A percentile compares a stretch with the other conserved stretches of the same genome.
Conservation (phyloP, 2,797 vertebrate genomes). For the Artibeus jamaicensis region DNA sequence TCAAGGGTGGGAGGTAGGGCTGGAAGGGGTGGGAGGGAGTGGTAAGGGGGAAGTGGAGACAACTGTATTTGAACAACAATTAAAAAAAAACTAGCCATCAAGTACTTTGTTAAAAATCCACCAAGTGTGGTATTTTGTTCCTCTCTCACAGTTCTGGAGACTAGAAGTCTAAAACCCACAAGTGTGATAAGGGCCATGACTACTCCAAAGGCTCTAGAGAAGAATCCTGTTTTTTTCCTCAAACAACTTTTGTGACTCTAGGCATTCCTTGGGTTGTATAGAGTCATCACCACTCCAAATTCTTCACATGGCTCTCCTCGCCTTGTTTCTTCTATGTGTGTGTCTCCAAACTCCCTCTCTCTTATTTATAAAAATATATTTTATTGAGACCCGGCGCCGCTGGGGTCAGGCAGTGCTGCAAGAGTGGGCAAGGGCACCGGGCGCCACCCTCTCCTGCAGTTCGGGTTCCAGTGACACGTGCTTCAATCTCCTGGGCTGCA, state of each 20-base stretch:
- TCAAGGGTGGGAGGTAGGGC: no score
- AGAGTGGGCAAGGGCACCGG: no score
- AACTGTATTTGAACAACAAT: no score
- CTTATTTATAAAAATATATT: no score
- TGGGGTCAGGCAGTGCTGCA: no score
- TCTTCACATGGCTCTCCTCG: neutral
- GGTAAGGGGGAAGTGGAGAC: no score
- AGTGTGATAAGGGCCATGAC: neutral
- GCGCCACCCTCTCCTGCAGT: no score
- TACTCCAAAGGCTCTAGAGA: neutral
- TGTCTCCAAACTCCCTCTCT: neutral
- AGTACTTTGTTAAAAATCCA: neutral
- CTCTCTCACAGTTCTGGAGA: neutral
- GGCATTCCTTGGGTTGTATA: neutral
- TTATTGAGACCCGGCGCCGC: no score
- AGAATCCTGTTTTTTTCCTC: neutral
- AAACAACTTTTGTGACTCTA: neutral
- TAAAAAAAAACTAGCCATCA: neutral
- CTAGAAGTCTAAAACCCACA: neutral
- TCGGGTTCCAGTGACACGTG: no score
- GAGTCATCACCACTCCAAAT: neutral
- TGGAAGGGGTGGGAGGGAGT: no score
- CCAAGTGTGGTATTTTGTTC: neutral
- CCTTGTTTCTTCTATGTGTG: neutral
- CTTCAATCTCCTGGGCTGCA: no score